Evolutionary conservation across 2,888 invertebrate species (phyloP).

Genomic region (Anorthoa munda): DNA sequence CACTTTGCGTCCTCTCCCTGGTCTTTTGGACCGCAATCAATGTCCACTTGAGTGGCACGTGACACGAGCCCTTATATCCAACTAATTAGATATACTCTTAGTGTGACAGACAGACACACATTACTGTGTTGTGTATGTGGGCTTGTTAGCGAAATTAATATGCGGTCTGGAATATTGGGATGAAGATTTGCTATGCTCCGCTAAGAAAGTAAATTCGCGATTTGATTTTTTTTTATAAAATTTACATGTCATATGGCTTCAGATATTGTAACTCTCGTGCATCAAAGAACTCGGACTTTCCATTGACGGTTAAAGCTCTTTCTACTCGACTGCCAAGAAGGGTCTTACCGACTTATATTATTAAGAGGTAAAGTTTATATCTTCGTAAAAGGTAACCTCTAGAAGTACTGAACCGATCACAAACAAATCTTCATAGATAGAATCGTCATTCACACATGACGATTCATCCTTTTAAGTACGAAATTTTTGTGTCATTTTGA

Average conservation of each 20-base stretch:
- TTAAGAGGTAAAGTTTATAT: too few relatives aligned
- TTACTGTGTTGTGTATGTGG: constrained; percentile 42
- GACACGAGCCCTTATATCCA: constrained; percentile 80
- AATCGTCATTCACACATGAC: too few relatives aligned
- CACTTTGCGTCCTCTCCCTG: constrained; percentile 34
- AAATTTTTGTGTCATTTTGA: not conserved
- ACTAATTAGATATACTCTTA: constrained; percentile 78
- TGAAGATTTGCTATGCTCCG: not conserved
- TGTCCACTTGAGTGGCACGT: constrained; percentile 86
- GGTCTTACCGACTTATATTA: too few relatives aligned
- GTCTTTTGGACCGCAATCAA: constrained; percentile 85
- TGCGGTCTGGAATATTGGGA: not conserved
- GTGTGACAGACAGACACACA: constrained; percentile 67
- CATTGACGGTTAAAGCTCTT: not conserved
- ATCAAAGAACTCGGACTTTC: not conserved
- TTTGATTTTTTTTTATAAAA: too few relatives aligned
- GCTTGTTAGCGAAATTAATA: constrained; percentile 29
- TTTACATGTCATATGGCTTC: too few relatives aligned
- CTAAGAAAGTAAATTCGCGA: not conserved
- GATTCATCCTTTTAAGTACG: too few relatives aligned
- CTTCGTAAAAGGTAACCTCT: too few relatives aligned
- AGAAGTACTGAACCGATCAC: too few relatives aligned
- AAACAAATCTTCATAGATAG: too few relatives aligned
- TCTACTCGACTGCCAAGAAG: too few relatives aligned
- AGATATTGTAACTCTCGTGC: too few relatives aligned